Evolutionary conservation across 2,797 vertebrate genomes (phyloP).

Genomic region (Hoplostethus mediterraneus): DNA sequence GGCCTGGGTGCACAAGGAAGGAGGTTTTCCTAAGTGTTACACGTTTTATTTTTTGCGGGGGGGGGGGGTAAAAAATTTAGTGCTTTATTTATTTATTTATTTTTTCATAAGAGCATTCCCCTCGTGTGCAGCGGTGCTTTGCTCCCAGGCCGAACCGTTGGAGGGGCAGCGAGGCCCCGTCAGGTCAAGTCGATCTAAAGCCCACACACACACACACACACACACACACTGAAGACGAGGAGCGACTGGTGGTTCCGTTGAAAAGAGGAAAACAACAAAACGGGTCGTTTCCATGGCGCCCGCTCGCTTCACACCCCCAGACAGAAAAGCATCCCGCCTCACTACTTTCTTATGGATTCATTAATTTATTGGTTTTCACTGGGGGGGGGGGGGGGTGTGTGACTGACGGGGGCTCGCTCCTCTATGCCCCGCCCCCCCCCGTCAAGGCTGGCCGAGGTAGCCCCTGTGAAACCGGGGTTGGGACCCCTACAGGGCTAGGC

Average conservation of each 20-base stretch:
- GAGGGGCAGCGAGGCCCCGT: slow-evolving; percentile 37
- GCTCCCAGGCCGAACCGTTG: neutral
- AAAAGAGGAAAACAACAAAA: slow-evolving; percentile 26
- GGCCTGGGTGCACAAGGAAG: slow-evolving; percentile 48
- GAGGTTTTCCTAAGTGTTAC: slow-evolving; percentile 59
- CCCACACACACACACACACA: slow-evolving; percentile 27
- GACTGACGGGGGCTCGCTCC: too few relatives aligned
- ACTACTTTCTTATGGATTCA: neutral
- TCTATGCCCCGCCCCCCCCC: too few relatives aligned
- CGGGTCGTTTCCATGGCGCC: neutral
- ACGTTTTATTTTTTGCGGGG: slow-evolving; percentile 36
- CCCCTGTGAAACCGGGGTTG: too few relatives aligned
- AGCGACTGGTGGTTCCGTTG: slow-evolving; percentile 55
- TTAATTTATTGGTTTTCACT: neutral
- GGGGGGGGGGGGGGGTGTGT: too few relatives aligned
- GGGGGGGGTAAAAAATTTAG: slow-evolving; percentile 56
- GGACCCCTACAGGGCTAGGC: neutral
- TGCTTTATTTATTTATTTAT: slow-evolving; percentile 73
- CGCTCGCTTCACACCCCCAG: neutral
- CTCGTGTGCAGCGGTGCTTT: slow-evolving; percentile 57
- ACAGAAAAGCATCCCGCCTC: neutral
- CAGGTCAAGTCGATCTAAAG: slow-evolving; percentile 25
- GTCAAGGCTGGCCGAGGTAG: too few relatives aligned
- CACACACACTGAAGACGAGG: slow-evolving; percentile 56
- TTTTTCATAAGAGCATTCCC: slow-evolving; percentile 44